A percentile compares a stretch with the other conserved stretches of the same genome.
These are phyloP conservation scores for Enoplosus armatus DNA, from an alignment of 2,797 vertebrate genomes.

Conservation along the genomic window DNA sequence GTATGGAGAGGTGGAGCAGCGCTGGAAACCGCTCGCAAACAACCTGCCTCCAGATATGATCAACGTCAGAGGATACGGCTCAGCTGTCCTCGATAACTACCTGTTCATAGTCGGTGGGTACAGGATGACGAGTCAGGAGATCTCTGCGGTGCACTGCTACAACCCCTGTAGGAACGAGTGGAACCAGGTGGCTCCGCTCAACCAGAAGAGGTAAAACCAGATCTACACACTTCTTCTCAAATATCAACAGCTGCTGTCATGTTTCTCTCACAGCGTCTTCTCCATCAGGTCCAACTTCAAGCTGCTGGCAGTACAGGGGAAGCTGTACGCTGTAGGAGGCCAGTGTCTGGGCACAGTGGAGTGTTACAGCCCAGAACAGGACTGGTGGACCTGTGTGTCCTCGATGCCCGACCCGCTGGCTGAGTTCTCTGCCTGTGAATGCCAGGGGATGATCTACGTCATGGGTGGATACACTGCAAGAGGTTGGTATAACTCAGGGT, in stretches of 20 bases:
- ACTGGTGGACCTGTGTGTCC: constrained; percentile 94
- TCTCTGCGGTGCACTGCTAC: constrained; percentile 93
- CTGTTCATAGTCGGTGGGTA: constrained; percentile 94
- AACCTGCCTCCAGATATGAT: constrained; percentile 91
- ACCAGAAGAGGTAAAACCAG: constrained; percentile 92
- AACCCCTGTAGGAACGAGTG: constrained; percentile 94
- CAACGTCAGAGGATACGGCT: constrained; percentile 92
- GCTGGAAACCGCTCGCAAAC: constrained; percentile 91
- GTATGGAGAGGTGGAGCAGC: constrained; percentile 88
- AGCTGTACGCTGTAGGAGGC: constrained; percentile 94
- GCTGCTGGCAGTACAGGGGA: constrained; percentile 91
- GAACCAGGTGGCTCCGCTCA: constrained; percentile 92
- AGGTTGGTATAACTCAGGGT: constrained; percentile 79
- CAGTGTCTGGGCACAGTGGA: constrained; percentile 94
- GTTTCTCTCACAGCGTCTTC: constrained; percentile 6
- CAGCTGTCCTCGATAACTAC: constrained; percentile 93
- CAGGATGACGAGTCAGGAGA: constrained; percentile 94
- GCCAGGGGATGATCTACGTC: constrained; percentile 94
- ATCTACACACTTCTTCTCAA: background rate
- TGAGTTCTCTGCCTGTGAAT: constrained; percentile 97
- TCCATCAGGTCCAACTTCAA: constrained; percentile 94
- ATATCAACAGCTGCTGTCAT: rapidly evolving
- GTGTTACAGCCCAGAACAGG: constrained; percentile 94
- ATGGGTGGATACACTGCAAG: constrained; percentile 96
- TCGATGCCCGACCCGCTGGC: constrained; percentile 93